A percentile compares a stretch with the other conserved stretches of the same genome.
These are phyloP conservation scores for Crematogaster levior DNA, from an alignment of 2,888 invertebrate species.

Conservation along the genomic window DNA sequence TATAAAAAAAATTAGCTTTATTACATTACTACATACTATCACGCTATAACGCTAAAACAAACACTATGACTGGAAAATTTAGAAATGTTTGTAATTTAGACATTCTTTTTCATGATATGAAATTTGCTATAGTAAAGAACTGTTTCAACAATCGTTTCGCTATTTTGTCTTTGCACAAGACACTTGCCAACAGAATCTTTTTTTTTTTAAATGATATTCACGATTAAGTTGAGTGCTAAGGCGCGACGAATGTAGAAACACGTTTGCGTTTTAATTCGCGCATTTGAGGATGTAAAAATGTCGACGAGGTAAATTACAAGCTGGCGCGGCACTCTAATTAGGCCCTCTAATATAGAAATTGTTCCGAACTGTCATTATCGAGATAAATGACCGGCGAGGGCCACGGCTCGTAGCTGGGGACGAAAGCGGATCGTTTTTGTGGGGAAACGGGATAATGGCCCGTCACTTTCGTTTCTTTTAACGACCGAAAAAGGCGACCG, in stretches of 20 bases:
- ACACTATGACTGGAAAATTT: neutral
- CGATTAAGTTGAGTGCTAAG: constrained; percentile 1
- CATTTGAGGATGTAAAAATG: constrained; percentile 49
- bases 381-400: constrained; percentile 55
- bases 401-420: constrained; percentile 22
- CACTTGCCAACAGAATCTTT: neutral
- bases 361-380: constrained; percentile 54
- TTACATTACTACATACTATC: neutral
- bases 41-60: neutral
- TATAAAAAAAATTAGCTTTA: neutral
- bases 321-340: constrained; percentile 32
- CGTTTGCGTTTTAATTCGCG: constrained; percentile 43
- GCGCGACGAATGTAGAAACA: constrained; percentile 7
- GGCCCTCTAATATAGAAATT: constrained; percentile 42
- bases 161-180: neutral
- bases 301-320: constrained; percentile 53
- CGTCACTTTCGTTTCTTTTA: constrained; percentile 56
- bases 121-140: neutral
- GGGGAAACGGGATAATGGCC: constrained; percentile 55
- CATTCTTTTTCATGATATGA: neutral
- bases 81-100: neutral
- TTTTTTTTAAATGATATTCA: constrained; percentile 5
- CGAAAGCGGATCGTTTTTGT: constrained; percentile 59
- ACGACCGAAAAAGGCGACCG: constrained; percentile 57
- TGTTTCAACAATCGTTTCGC: neutral